Conservation (phyloP, 1,140 invertebrate genomes). For the Cylas formicarius region DNA sequence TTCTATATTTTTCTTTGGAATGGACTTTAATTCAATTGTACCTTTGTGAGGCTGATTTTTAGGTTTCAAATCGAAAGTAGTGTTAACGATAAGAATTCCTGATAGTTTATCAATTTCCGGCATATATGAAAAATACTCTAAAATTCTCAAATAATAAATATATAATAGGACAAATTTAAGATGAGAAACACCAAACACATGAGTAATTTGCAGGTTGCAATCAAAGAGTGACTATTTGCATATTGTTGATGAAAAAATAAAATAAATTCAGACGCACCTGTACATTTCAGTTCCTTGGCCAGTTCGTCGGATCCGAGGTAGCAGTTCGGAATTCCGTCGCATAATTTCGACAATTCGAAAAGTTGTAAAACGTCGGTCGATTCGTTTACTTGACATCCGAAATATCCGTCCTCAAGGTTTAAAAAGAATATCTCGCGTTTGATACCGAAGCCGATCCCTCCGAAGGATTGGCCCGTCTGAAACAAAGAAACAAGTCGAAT, state of each 20-base stretch:
- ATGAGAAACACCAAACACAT: too few relatives aligned
- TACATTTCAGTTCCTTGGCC: constrained; percentile 83
- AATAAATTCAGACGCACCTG: constrained; percentile 57
- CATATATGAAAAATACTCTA: too few relatives aligned
- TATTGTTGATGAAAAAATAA: background rate
- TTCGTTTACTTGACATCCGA: constrained; percentile 94
- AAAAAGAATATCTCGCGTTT: constrained; percentile 91
- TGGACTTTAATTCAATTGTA: too few relatives aligned
- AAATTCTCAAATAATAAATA: too few relatives aligned
- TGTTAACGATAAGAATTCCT: too few relatives aligned
- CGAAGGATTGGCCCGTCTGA: constrained; percentile 68
- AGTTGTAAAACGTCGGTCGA: constrained; percentile 89
- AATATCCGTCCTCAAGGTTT: constrained; percentile 94
- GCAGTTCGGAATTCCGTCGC: constrained; percentile 83
- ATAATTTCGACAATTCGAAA: constrained; percentile 89
- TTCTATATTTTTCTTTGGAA: too few relatives aligned
- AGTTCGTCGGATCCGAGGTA: constrained; percentile 87
- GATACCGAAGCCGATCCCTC: constrained; percentile 67
- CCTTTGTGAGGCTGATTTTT: too few relatives aligned
- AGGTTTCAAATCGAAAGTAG: too few relatives aligned
- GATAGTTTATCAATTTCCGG: too few relatives aligned
- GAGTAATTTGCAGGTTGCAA: too few relatives aligned
- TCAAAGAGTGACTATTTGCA: background rate
- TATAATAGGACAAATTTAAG: too few relatives aligned
- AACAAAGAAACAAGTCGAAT: constrained; percentile 41